Evolutionary conservation across 2,113 vertebrate genomes (phyloP).

Genomic region (Eurypyga helias): DNA sequence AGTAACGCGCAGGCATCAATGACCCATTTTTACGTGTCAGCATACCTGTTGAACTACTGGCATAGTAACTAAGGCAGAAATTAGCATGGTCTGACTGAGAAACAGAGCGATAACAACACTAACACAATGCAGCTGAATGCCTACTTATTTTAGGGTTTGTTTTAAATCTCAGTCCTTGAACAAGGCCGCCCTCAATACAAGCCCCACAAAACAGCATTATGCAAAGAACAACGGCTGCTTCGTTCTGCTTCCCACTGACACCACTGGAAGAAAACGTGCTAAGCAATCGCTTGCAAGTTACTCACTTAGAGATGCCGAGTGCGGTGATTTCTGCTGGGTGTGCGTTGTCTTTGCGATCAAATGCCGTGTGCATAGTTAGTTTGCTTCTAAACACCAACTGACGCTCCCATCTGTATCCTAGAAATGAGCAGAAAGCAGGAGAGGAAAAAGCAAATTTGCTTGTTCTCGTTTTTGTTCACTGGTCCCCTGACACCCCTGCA

Average conservation of each 20-base stretch:
- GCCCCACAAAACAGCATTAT: not conserved
- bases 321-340: constrained; percentile 95
- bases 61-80: accelerated
- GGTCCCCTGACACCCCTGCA: not conserved
- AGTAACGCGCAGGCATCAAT: accelerated
- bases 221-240: not conserved
- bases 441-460: not conserved
- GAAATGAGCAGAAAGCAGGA: not conserved
- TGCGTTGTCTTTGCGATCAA: constrained; percentile 96
- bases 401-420: constrained; percentile 96
- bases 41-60: not conserved
- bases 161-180: not conserved
- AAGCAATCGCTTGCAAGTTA: accelerated
- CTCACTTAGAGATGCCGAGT: constrained; percentile 94
- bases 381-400: constrained; percentile 98
- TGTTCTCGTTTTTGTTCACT: not conserved
- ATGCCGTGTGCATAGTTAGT: constrained; percentile 98
- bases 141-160: not conserved
- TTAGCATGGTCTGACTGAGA: not conserved
- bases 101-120: accelerated
- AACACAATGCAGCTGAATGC: not conserved
- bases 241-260: accelerated
- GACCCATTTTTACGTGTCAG: accelerated
- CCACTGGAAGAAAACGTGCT: accelerated
- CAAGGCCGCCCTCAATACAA: not conserved